Percentiles rank a stretch among this genome's conserved stretches.
phyloP scores from a whole-genome alignment of 2,797 vertebrate species.

The Bradypodion pumilum region DNA sequence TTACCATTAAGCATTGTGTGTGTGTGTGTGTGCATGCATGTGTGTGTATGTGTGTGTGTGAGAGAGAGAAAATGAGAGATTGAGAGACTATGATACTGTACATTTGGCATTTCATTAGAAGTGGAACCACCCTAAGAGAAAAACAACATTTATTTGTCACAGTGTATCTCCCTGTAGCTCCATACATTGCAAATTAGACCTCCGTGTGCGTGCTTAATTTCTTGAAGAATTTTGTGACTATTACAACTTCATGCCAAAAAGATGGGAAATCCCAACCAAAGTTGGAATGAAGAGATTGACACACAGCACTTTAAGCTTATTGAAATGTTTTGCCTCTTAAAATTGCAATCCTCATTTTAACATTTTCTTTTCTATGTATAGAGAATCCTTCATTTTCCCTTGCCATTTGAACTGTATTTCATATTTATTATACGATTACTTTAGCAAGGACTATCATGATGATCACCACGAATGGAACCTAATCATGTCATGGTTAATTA shows the following conservation, averaged over 20 bases:
- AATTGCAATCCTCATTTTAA: not conserved
- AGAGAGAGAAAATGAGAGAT: no score
- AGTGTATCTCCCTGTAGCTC: no score
- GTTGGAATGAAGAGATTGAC: not conserved
- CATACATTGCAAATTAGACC: no score
- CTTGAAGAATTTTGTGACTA: not conserved
- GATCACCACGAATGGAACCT: not conserved
- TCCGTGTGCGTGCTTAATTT: not conserved
- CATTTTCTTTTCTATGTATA: not conserved
- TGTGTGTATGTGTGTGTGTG: no score
- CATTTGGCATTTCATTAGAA: no score
- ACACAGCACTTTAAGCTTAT: not conserved
- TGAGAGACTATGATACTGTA: no score
- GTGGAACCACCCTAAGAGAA: no score
- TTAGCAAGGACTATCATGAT: not conserved
- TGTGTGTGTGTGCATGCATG: no score
- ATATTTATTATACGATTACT: not conserved
- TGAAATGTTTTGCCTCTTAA: not conserved
- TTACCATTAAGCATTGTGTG: no score
- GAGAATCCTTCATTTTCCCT: not conserved
- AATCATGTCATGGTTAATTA: conserved; percentile 9
- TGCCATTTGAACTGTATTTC: not conserved
- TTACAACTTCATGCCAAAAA: not conserved
- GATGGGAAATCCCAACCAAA: not conserved
- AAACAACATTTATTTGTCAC: no score